phyloP scores from a whole-genome alignment of 2,113 vertebrate genomes.

The Notechis scutatus region DNA sequence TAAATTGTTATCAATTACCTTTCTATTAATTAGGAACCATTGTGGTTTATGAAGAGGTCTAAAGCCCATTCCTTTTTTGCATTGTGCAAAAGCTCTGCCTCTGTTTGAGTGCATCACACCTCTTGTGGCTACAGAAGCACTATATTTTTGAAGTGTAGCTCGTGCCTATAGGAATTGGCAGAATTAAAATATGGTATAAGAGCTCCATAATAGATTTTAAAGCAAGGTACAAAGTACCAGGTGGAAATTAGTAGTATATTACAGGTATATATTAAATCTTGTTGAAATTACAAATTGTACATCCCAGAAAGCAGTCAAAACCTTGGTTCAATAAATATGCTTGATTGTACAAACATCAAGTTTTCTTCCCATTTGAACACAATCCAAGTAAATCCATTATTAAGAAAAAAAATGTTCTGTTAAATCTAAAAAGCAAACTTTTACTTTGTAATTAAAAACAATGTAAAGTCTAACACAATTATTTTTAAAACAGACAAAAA shows the following conservation, averaged over 20 bases:
- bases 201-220: neutral
- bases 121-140: slow-evolving; percentile 84
- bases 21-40: slow-evolving; percentile 88
- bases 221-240: neutral
- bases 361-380: neutral
- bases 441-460: neutral
- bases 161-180: slow-evolving; percentile 67
- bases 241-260: neutral
- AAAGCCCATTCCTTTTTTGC: slow-evolving; percentile 81
- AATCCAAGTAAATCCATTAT: neutral
- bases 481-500: neutral
- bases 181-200: neutral
- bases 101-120: slow-evolving; percentile 90
- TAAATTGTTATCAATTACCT: slow-evolving; percentile 68
- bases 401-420: neutral
- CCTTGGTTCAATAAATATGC: neutral
- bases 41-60: slow-evolving; percentile 91
- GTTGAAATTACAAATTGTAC: neutral
- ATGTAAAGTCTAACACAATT: neutral
- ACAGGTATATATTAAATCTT: neutral
- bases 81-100: slow-evolving; percentile 71
- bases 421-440: neutral
- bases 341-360: neutral
- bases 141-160: slow-evolving; percentile 76
- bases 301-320: neutral